These are phyloP conservation scores for Toxotes jaculatrix DNA, from an alignment of 2,113 vertebrate genomes.

Conservation along the genomic window DNA sequence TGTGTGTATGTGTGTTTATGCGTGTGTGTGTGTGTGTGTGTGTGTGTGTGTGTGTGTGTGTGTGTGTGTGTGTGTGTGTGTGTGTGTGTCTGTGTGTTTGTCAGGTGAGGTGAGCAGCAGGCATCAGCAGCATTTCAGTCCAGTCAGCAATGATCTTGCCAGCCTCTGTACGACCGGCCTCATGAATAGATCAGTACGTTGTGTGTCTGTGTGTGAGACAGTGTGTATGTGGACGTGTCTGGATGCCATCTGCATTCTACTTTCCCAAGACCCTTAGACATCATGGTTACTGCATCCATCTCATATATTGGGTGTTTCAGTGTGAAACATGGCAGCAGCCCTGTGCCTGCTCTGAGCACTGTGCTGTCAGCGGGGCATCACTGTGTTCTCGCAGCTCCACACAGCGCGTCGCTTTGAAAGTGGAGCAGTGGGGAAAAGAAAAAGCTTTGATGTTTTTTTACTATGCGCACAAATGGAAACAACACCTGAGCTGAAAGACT, in stretches of 20 bases:
- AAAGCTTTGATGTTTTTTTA: conserved; percentile 38
- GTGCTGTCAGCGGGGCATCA: conserved; percentile 27
- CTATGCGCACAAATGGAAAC: conserved; percentile 19
- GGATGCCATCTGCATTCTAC: conserved; percentile 43
- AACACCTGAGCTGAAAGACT: conserved; percentile 16
- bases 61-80: conserved; percentile 33
- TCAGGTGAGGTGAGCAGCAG: conserved; percentile 73
- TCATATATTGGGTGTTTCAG: neutral
- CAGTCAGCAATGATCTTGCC: conserved; percentile 79
- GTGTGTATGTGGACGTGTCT: conserved; percentile 30
- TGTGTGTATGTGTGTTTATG: conserved; percentile 23
- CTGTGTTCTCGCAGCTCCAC: conserved; percentile 1
- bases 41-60: conserved; percentile 46
- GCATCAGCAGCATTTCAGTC: conserved; percentile 80
- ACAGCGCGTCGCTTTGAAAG: conserved; percentile 28
- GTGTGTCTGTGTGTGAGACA: conserved; percentile 30
- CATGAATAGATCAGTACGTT: conserved; percentile 77
- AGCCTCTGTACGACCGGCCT: conserved; percentile 63
- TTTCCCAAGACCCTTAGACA: conserved; percentile 8
- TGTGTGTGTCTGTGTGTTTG: conserved; percentile 49
- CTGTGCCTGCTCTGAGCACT: neutral
- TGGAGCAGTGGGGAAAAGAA: neutral
- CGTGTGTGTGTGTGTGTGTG: conserved; percentile 42
- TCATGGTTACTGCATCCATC: neutral
- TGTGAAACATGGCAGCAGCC: conserved; percentile 2